A percentile compares a stretch with the other conserved stretches of the same genome.
Conservation (phyloP, 2,113 vertebrate genomes). For the Cranoglanis bouderius region DNA sequence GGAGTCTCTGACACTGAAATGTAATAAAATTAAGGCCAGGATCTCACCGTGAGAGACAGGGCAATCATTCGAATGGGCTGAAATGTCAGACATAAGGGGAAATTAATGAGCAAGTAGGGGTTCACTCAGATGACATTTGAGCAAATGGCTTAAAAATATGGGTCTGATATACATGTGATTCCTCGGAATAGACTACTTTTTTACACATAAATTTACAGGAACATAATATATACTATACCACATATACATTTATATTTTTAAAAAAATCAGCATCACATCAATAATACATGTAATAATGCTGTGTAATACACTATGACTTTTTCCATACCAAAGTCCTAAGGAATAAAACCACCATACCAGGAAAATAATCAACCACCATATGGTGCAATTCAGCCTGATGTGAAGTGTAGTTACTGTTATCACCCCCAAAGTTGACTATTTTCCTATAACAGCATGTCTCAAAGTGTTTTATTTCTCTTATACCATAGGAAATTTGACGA, state of each 20-base stretch:
- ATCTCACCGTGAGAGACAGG: slow-evolving; percentile 15
- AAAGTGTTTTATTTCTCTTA: neutral
- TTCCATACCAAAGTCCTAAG: too few species aligned
- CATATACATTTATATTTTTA: too few species aligned
- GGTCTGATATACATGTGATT: neutral
- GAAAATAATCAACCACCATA: neutral
- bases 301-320: too few species aligned
- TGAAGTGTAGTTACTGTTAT: neutral
- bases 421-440: neutral
- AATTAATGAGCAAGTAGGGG: slow-evolving; percentile 38
- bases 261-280: neutral
- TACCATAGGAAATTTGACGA: neutral
- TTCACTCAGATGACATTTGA: slow-evolving; percentile 38
- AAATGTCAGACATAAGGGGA: slow-evolving; percentile 42
- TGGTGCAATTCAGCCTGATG: neutral
- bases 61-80: slow-evolving; percentile 25
- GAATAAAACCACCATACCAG: too few species aligned
- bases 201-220: neutral
- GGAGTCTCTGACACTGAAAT: slow-evolving; percentile 31
- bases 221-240: neutral
- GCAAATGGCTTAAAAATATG: slow-evolving; percentile 37
- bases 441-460: neutral
- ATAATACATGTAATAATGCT: too few species aligned
- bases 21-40: slow-evolving; percentile 16
- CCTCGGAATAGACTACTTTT: neutral